phyloP scores from a whole-genome alignment of 1,140 invertebrate genomes.

The Achatina immaculata region DNA sequence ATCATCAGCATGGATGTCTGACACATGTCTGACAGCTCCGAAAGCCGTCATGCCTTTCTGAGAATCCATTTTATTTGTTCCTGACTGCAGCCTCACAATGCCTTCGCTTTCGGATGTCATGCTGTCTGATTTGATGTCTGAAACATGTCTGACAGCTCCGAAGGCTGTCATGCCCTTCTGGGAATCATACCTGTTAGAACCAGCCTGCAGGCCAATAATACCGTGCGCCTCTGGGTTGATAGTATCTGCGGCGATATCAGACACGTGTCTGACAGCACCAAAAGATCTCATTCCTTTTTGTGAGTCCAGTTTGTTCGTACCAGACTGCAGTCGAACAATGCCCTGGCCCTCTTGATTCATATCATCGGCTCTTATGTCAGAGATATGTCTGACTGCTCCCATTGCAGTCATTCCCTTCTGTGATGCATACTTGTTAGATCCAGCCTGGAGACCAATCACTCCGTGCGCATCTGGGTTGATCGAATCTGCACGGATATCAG shows the following conservation, averaged over 20 bases:
- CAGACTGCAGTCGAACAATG: neutral
- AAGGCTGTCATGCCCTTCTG: constrained; percentile 4
- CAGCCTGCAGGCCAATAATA: neutral
- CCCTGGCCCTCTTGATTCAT: neutral
- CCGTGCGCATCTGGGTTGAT: constrained; percentile 1
- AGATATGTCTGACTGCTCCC: neutral
- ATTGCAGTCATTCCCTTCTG: neutral
- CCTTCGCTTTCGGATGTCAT: constrained; percentile 79
- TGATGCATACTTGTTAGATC: neutral
- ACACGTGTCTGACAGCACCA: neutral
- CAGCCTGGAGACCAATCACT: neutral
- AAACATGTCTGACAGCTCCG: constrained; percentile 2
- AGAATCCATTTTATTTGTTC: constrained; percentile 81
- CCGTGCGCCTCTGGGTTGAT: neutral
- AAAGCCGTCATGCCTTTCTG: constrained; percentile 84
- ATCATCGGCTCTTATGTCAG: neutral
- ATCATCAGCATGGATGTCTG: constrained; percentile 66
- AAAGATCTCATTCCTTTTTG: neutral
- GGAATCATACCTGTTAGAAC: neutral
- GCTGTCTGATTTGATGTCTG: neutral
- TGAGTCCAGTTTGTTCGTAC: neutral
- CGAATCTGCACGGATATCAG: neutral
- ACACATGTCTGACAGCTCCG: constrained; percentile 93
- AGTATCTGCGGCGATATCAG: neutral
- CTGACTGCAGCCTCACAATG: constrained; percentile 82